Conservation (phyloP, 2,888 invertebrate genomes). For the Anticlea derivata region DNA sequence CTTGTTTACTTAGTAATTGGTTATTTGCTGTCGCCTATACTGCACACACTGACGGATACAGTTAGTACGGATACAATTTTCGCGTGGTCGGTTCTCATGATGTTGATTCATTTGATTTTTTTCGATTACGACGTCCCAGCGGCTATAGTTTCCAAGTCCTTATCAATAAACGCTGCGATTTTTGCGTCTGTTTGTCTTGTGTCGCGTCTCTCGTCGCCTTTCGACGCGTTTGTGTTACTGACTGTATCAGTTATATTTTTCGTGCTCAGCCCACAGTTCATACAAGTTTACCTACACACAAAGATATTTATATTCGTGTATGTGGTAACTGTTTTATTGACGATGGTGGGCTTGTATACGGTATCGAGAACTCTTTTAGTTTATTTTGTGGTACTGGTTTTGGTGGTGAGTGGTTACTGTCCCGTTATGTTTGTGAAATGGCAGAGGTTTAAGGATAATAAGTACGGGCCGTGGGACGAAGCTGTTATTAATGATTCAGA, state of each 20-base stretch:
- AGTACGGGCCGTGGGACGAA: conserved; percentile 99
- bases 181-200: conserved; percentile 98
- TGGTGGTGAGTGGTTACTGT: conserved; percentile 88
- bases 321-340: conserved; percentile 75
- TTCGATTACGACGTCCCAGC: conserved; percentile 96
- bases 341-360: conserved; percentile 77
- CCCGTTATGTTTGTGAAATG: conserved; percentile 90
- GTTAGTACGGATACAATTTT: conserved; percentile 99
- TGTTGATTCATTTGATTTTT: conserved; percentile 94
- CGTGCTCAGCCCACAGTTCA: conserved; percentile 93
- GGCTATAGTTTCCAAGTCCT: conserved; percentile 94
- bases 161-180: conserved; percentile 97
- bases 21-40: conserved; percentile 94
- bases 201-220: conserved; percentile 93
- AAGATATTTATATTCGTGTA: conserved; percentile 80
- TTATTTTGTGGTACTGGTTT: conserved; percentile 84
- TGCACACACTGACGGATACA: conserved; percentile 97
- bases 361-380: conserved; percentile 84
- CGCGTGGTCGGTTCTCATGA: conserved; percentile 94
- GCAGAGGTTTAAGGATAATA: conserved; percentile 94
- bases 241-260: conserved; percentile 95
- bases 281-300: conserved; percentile 85
- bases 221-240: conserved; percentile 95
- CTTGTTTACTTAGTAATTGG: conserved; percentile 93
- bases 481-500: conserved; percentile 89